Base-by-base conservation (phyloP, 2,888 invertebrate species). In the Eupelmus urozonus region DNA sequence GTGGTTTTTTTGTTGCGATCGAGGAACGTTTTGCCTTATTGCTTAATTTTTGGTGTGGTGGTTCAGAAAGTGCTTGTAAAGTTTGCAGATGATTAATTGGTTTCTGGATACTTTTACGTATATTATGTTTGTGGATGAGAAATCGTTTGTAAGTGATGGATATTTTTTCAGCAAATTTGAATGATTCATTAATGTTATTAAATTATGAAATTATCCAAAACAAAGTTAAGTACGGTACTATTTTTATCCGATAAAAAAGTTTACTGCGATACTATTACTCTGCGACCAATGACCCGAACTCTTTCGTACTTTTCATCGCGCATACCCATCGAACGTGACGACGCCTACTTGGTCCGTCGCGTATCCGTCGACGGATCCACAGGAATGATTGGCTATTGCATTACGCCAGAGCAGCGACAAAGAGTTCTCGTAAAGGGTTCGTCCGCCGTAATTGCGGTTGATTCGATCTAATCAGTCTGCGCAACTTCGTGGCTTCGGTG, bases 381-480 rank as follows among this genome's bases (percentile, higher is more conserved):
- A 27, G 9, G n/a, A 74, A 74, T 67, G 40, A 74, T 74, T 74
- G 66, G 40, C 9, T 59, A 51, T 63, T 57, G 20, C 57, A 65
- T 60, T 60, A 59, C 25, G 65, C 11, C 25, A 23, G 18, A 49
- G 40, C 27, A 67, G 25, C 66, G 74, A 74, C 40, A 60, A 67
- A 53, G 66, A 66, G 66, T 74, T 60, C 40, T 74, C 51, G 66
- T 59, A 40, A 51, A 74, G 66, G 66, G 60, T 53, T 63, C 23
- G 53, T n/a, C 34, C 0, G 51, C 16, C 18, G n/a, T 74, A 67
- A 74, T 74, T 65, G 42, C 29, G 18, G 49, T 59, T 59, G 49
- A 34, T 66, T 74, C 13, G 25, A 11, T 13, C 27, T 74, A 49
- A 74, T 59, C 59, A 60, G 34, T 40, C 25, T 16, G 23, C 40